These are phyloP conservation scores for Pogona vitticeps DNA, from an alignment of 2,113 vertebrate genomes.

Conservation along the genomic window DNA sequence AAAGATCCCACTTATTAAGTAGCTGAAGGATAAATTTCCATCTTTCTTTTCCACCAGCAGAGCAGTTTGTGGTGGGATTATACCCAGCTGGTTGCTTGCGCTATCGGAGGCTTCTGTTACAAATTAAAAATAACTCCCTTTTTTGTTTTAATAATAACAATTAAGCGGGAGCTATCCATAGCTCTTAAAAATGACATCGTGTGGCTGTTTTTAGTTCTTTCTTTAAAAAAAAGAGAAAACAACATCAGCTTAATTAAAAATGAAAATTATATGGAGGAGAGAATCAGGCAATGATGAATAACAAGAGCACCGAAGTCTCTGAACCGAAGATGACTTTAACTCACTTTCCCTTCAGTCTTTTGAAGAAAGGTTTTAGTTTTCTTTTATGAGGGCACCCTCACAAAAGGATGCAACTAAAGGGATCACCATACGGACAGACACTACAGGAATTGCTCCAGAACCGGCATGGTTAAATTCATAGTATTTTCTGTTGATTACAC, in stretches of 20 bases:
- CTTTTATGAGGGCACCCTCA: background rate
- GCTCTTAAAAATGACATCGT: slow-evolving; percentile 47
- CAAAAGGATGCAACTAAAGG: background rate
- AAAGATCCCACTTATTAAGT: slow-evolving; percentile 46
- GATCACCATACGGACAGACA: too few relatives aligned
- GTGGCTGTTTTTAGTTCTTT: background rate
- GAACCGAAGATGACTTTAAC: background rate
- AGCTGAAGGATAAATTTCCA: slow-evolving; percentile 48
- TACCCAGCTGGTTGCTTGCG: slow-evolving; percentile 46
- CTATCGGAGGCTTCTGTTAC: slow-evolving; percentile 30
- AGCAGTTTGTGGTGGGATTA: slow-evolving; percentile 42
- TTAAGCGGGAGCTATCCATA: slow-evolving; percentile 29
- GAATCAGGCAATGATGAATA: background rate
- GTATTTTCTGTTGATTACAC: too few relatives aligned
- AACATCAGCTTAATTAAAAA: slow-evolving; percentile 17
- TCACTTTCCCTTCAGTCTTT: background rate
- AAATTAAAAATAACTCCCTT: slow-evolving; percentile 61
- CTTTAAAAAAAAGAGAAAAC: background rate
- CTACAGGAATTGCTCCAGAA: too few relatives aligned
- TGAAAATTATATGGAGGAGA: background rate
- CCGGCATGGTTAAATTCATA: too few relatives aligned
- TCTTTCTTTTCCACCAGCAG: slow-evolving; percentile 30
- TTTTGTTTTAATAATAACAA: slow-evolving; percentile 41
- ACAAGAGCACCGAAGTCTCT: background rate
- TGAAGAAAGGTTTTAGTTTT: background rate